Evolutionary conservation across 1,140 invertebrate species (phyloP).

Genomic region (Spodoptera frugiperda): DNA sequence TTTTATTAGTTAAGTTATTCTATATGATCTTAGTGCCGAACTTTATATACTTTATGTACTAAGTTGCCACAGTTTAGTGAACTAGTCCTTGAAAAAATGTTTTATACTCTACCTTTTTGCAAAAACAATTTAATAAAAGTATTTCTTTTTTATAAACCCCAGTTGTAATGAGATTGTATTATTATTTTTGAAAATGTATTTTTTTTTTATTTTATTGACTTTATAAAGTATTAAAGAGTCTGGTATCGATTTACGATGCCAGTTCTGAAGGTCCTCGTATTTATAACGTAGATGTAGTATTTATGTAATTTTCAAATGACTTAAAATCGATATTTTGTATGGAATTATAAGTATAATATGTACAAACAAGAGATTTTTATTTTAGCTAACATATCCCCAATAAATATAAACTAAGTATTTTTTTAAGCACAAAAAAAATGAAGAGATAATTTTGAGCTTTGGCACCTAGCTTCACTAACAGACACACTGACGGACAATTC

Average conservation of each 20-base stretch:
- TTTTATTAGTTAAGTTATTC: constrained; percentile 7
- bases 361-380: neutral
- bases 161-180: constrained; percentile 21
- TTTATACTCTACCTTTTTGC: neutral
- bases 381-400: too few species aligned
- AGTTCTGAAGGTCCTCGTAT: constrained; percentile 47
- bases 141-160: neutral
- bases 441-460: too few species aligned
- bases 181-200: constrained; percentile 5
- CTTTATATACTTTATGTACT: constrained; percentile 24
- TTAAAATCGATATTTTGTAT: constrained; percentile 66
- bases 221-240: constrained; percentile 32
- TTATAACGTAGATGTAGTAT: constrained; percentile 41
- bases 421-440: too few species aligned
- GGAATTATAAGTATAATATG: constrained; percentile 53
- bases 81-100: constrained; percentile 35
- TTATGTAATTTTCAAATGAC: constrained; percentile 46
- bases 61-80: constrained; percentile 35
- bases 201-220: constrained; percentile 3
- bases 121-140: neutral
- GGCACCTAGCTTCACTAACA: too few species aligned
- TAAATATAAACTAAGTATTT: too few species aligned
- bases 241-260: constrained; percentile 38
- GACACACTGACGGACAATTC: too few species aligned
- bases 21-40: constrained; percentile 11